Evolutionary conservation across 2,113 vertebrate species (phyloP), one percentile per base, ranked within the genome.

Genomic region (Zosterops hypoxanthus): DNA sequence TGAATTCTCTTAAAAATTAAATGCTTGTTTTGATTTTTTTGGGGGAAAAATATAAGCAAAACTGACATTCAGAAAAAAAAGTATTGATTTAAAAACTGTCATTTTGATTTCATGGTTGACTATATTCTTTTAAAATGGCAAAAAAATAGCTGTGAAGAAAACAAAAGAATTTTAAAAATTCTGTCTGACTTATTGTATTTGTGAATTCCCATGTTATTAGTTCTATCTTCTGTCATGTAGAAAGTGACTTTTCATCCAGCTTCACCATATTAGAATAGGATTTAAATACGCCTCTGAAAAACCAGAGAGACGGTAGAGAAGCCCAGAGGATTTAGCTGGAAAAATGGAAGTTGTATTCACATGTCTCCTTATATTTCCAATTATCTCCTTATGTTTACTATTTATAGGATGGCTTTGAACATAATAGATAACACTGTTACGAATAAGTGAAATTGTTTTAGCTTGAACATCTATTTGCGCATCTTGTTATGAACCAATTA

Each of bases 371-470:
- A 13, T 33, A 71, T 81, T 84, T 81, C 36, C 17, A 71, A 33
- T 81, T 79, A 33, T 21, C 20, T 82, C 44, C 22, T 73, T 88
- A 63, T 78, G n/a, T 78, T 95, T 92, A 29, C 33, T 66, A 33
- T 66, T 86, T 86, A 42, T 28, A 29, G 69, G 44, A 91, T 68
- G n/a, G 0, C 31, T 86, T 73, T 78, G 53, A 57, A 91, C 36
- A 46, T 66, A 79, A 76, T 6, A 82, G 53, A 65, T 66, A 66
- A 75, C 31, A 29, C 8, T 61, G 28, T 53, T 66, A 59, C 0
- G 0, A 70, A 19, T 33, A 73, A 81, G 44, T 91, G 60, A 89
- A 96, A 86, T 87, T 84, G 77, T 47, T 95, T 96, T 71, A 94
- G 59, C 31, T 57, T 75, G 65, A 90, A n/a, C 82, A 76, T 90